A percentile compares a stretch with the other conserved stretches of the same genome.
phyloP scores from a whole-genome alignment of 2,797 vertebrate genomes.

The Malurus splendens region DNA sequence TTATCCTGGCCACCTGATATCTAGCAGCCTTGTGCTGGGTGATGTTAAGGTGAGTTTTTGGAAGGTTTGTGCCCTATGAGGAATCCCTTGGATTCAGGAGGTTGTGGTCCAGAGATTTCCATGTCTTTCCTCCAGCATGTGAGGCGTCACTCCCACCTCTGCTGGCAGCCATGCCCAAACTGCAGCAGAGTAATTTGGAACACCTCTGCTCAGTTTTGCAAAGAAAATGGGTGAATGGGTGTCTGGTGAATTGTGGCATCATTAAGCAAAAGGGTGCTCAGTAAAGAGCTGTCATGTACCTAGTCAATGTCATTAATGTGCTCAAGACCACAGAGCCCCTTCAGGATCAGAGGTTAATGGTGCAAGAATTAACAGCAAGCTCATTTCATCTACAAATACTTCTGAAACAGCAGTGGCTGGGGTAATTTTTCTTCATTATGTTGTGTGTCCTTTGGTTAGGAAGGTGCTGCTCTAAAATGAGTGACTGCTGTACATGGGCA shows the following conservation, averaged over 20 bases:
- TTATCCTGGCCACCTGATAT: not conserved
- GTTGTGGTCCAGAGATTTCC: not conserved
- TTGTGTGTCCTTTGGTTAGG: not conserved
- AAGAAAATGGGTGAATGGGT: rapidly evolving
- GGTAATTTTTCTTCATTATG: slow-evolving; percentile 26
- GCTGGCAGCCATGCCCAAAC: not conserved
- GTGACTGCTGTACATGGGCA: slow-evolving; percentile 3
- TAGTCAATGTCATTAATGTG: not conserved
- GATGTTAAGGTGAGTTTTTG: not conserved
- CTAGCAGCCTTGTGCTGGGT: not conserved
- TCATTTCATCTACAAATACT: not conserved
- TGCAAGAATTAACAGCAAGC: not conserved
- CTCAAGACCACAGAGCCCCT: not conserved
- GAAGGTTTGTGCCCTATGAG: not conserved
- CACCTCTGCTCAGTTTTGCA: not conserved
- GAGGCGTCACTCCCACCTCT: not conserved
- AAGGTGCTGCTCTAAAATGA: not conserved
- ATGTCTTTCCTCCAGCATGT: not conserved
- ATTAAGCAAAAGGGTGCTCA: not conserved
- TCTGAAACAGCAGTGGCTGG: not conserved
- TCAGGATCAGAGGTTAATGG: slow-evolving; percentile 9
- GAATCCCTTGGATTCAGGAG: not conserved
- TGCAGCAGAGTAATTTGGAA: not conserved
- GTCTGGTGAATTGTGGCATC: not conserved
- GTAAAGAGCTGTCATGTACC: not conserved